Evolutionary conservation across 2,888 invertebrate species (phyloP), one percentile per base, ranked within the genome.

Genomic region (Spialia ferax): DNA sequence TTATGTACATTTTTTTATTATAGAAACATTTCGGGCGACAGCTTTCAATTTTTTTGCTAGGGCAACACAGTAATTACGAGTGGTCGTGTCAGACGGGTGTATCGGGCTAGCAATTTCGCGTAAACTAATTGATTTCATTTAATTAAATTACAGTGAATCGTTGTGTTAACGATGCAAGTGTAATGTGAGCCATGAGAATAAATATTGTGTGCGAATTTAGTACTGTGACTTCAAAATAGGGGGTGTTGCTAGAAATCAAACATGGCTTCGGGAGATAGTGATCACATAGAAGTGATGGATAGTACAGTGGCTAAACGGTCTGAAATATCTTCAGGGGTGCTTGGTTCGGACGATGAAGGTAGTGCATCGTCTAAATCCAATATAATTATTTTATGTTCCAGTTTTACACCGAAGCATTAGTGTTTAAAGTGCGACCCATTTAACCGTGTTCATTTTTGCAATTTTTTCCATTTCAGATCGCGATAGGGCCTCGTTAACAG

Each of bases 201-300:
- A 81, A 82, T 86, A 82, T 84, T 87, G 87, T 88, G 87, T 82
- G 81, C 78, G 83, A 69, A 83, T 81, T 85, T 70, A 80, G 79
- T 72, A 75, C 70, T 83, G 81, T 86, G 85, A 89, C 89, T 86
- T 84, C 78, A 85, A 88, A 88, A 86, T 88, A 88, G 87, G 89
- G 89, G 91, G 89, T 91, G 91, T 89, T 87, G 84, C 80, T 84
- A 77, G 82, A 81, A 87, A 90, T 86, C 83, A 87, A 93, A 93
- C 89, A 97, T 97, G 97, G 97, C 97, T 95, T 97, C 97, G 91
- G 97, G 97, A 87, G 97, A 97, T 93, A 96, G 96, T 86, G 97
- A 97, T 94, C 95, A 95, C 87, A 97, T 97, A 85, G 97, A 97
- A 95, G 95, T 92, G 74, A 91, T 96, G 91, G 97, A 96, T 91